Base-by-base conservation (phyloP, 2,113 vertebrate species). In the Brachypodius melanocephalos region DNA sequence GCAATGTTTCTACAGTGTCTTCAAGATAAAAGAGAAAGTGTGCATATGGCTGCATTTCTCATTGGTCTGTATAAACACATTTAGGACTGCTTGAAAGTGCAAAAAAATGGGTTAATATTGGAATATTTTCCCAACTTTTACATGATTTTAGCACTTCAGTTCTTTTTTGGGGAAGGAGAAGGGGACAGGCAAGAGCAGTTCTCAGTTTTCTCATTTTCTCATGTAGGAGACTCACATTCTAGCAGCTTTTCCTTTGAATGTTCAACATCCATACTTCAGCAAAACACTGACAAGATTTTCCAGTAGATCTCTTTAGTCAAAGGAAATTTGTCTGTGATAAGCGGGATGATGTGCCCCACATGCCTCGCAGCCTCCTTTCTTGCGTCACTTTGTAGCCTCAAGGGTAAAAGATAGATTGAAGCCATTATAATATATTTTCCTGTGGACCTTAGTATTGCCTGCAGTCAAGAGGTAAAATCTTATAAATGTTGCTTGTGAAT, bases 131-230 rank as follows among this genome's bases (percentile, higher is more conserved):
- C 22, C 17, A 38, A 26, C 21, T 72, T 76, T 17, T 57, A 31
- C 8, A 32, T 55, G 16, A 29, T 57, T 49, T 77, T 42, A 17
- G 13, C 40, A 32, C 5, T 31, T 54, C 15, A 21, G 13, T 12
- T 15, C 4, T 28, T 49, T 38, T 38, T 8, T 10, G 25, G 10
- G 6, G 32, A 29, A 7, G 11, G 14, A 10, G 11, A 24, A 8
- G 7, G 4, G 2, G 5, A 49, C 0, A 0, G 21, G 26, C 8
- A 57, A 48, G 17, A 46, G 15, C 34, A 32, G 20, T 58, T 58
- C 25, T 54, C 10, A 1, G 18, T 72, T 88, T 94, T 32, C 16
- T 20, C 6, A 2, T 85, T 71, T n/a, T n/a, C n/a, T n/a, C n/a
- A n/a, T 40, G 8, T 28, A 43, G 26, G 45, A 42, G 40, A 31